A percentile compares a stretch with the other conserved stretches of the same genome.
Evolutionary conservation across 2,113 vertebrate species (phyloP).

Genomic region (Ceyx margarethae): DNA sequence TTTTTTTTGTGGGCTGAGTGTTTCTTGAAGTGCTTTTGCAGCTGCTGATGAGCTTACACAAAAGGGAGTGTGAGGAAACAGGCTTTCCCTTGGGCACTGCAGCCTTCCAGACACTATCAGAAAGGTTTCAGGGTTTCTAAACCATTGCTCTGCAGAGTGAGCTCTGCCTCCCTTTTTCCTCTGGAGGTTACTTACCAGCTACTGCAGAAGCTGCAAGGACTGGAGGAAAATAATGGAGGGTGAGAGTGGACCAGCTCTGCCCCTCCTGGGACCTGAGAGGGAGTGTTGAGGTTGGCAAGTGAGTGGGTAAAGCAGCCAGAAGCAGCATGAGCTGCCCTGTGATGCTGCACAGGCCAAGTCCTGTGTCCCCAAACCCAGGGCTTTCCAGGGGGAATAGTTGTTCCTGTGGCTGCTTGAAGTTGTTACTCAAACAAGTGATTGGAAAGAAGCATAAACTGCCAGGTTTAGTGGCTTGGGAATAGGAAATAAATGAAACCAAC

Average conservation of each 20-base stretch:
- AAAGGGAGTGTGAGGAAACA: neutral
- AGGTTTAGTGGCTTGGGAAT: neutral
- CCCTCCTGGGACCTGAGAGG: neutral
- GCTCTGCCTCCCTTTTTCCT: neutral
- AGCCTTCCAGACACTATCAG: neutral
- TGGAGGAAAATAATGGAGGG: neutral
- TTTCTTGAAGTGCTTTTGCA: neutral
- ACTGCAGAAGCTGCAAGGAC: neutral
- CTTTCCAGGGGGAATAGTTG: neutral
- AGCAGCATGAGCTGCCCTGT: neutral
- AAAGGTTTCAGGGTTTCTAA: neutral
- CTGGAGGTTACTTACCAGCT: neutral
- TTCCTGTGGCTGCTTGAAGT: neutral
- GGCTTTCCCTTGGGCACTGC: neutral
- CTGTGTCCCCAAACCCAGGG: accelerated
- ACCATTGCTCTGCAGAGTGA: neutral
- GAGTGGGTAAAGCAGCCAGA: neutral
- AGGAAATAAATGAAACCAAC: neutral
- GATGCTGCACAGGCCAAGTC: neutral
- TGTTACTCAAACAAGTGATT: neutral
- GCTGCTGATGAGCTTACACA: neutral
- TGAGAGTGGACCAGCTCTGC: accelerated
- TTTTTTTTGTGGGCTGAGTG: neutral
- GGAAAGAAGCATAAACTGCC: neutral
- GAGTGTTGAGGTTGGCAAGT: neutral